Percentiles rank a stretch among this genome's conserved stretches.
Evolutionary conservation across 1,140 invertebrate species (phyloP).

Genomic region (Conopomorpha cramerella): DNA sequence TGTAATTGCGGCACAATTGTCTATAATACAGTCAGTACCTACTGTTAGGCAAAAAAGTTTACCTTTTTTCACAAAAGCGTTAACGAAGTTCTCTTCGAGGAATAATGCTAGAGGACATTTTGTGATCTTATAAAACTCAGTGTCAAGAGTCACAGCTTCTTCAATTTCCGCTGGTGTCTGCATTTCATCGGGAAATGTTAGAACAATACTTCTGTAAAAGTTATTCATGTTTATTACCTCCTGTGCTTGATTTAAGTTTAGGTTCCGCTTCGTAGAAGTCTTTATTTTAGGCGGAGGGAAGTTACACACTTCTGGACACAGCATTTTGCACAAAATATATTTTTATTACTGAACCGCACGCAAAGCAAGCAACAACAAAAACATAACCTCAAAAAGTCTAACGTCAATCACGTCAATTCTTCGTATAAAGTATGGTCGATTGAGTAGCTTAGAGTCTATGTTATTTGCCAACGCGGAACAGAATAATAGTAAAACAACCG

Average conservation of each 20-base stretch:
- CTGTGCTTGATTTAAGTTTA: constrained; percentile 12
- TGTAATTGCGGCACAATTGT: constrained; percentile 34
- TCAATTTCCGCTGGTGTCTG: constrained; percentile 20
- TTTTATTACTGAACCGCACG: too few species aligned
- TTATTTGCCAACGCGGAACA: too few species aligned
- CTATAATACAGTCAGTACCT: constrained; percentile 28
- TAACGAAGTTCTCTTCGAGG: constrained; percentile 26
- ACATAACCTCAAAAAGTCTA: too few species aligned
- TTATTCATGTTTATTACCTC: constrained; percentile 21
- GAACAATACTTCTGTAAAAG: constrained; percentile 36
- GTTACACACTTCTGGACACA: constrained; percentile 38
- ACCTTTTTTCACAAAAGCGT: constrained; percentile 35
- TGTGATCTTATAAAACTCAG: constrained; percentile 31
- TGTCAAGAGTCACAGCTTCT: constrained; percentile 28
- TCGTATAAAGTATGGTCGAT: too few species aligned
- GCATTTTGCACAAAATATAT: constrained; percentile 23
- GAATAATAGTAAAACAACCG: too few species aligned
- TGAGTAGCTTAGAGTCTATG: too few species aligned
- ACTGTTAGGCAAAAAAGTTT: constrained; percentile 27
- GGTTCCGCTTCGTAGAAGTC: constrained; percentile 11
- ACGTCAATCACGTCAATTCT: too few species aligned
- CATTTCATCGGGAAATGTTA: constrained; percentile 40
- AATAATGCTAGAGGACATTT: constrained; percentile 28
- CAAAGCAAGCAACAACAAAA: too few species aligned
- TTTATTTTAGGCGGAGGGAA: constrained; percentile 36